These are phyloP conservation scores for Phylloscopus trochilus DNA, from an alignment of 2,113 vertebrate species.

Conservation along the genomic window DNA sequence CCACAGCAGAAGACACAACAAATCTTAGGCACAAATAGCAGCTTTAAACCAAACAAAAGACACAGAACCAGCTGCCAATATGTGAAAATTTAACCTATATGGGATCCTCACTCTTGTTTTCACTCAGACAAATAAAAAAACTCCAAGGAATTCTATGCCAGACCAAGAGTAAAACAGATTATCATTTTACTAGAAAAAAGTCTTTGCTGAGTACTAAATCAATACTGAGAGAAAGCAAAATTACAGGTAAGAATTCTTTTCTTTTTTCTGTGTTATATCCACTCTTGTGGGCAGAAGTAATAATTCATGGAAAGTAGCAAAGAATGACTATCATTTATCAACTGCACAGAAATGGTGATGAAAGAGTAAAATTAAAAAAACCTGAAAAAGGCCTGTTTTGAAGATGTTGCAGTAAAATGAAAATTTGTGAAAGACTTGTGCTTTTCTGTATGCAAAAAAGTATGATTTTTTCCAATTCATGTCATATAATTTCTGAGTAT, in stretches of 20 bases:
- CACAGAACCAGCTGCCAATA: background rate
- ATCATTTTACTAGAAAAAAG: background rate
- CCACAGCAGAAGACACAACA: background rate
- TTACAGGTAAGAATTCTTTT: background rate
- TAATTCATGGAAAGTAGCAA: background rate
- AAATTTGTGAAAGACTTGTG: background rate
- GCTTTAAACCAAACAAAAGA: background rate
- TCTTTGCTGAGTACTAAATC: background rate
- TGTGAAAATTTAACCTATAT: background rate
- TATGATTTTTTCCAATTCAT: background rate
- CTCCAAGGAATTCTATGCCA: background rate
- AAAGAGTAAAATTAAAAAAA: background rate
- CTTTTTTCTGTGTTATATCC: background rate
- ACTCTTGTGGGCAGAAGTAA: background rate
- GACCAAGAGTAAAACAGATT: background rate
- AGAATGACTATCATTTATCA: constrained; percentile 22
- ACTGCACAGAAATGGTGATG: background rate
- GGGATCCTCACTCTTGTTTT: background rate
- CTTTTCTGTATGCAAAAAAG: background rate
- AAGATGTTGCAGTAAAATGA: background rate
- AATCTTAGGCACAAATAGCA: background rate
- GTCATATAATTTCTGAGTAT: background rate
- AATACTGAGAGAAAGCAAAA: background rate
- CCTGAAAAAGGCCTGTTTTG: background rate
- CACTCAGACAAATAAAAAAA: background rate